Base-by-base conservation (phyloP, 2,797 vertebrate genomes). In the Aplochiton taeniatus region DNA sequence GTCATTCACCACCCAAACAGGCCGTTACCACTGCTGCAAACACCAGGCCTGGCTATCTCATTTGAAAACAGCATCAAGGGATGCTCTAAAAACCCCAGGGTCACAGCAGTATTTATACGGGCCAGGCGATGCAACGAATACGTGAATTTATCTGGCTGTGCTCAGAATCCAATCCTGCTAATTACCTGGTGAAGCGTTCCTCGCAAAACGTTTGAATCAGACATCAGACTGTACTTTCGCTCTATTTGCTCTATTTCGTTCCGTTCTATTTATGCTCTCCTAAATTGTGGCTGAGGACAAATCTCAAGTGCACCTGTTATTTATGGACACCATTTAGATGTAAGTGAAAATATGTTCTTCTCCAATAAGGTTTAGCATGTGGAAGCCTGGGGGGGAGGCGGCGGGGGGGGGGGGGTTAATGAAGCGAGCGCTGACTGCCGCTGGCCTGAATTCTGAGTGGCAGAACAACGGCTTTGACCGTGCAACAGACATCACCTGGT, bases 61-160 rank as follows among this genome's bases (percentile, higher is more conserved):
- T 90, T 88, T 82, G 80, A 69, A 83, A 81, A 84, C 69, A 72
- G 11, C 11, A 63, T 75, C 43, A 49, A 20, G 43, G 14, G 18
- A 43, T 0, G 61, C 78, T 70, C 79, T 74, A 59, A 69, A 74
- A 79, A 74, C 82, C 83, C 82, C 70, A 77, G 82, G 79, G 85
- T 72, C 77, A 63, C 63, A 63, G 68, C 53, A 76, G 77, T 86
- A 82, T 89, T 87, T 88, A 78, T 64, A 77, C 73, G 74, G 76
- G 80, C 69, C 68, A 42, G 68, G 78, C 66, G 86, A 72, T 83
- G 82, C 61, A 76, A 84, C 84, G 84, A 87, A 89, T 88, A 84
- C 77, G 80, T 74, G 75, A 82, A 81, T 85, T 81, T 89, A 72
- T 84, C 62, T 20, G 66, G 66, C 74, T 82, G 84, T 87, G 83